A percentile compares a stretch with the other conserved stretches of the same genome.
phyloP scores from a whole-genome alignment of 2,888 invertebrate genomes.

The Calliopum simillimum region DNA sequence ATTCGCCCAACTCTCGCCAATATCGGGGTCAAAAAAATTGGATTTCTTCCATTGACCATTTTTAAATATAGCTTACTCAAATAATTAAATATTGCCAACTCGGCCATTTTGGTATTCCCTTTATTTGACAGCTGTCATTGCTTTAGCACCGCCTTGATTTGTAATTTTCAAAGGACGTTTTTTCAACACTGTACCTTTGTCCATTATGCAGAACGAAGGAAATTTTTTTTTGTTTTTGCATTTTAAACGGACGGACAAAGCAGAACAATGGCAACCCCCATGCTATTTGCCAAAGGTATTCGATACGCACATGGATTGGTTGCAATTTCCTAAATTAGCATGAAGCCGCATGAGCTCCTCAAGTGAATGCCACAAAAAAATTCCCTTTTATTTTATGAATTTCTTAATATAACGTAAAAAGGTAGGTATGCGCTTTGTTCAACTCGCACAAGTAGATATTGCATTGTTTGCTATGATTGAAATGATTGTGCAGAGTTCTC shows the following conservation, averaged over 20 bases:
- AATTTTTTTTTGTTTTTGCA: not conserved
- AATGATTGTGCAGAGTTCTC: not conserved
- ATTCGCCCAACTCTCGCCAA: too few relatives aligned
- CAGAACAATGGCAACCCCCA: not conserved
- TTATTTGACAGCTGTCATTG: slow-evolving; percentile 15
- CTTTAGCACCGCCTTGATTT: not conserved
- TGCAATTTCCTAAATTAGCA: slow-evolving; percentile 5
- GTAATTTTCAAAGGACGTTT: too few relatives aligned
- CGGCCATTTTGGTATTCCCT: not conserved
- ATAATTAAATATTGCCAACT: too few relatives aligned
- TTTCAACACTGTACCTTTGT: not conserved
- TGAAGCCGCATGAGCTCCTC: slow-evolving; percentile 16
- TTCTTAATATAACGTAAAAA: not conserved
- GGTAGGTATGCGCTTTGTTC: slow-evolving; percentile 13
- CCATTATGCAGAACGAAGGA: not conserved
- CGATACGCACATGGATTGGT: slow-evolving; percentile 7
- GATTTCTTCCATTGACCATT: too few relatives aligned
- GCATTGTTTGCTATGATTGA: too few relatives aligned
- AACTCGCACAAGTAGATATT: not conserved
- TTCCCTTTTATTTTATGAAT: slow-evolving; percentile 3
- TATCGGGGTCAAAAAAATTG: too few relatives aligned
- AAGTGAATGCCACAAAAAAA: not conserved
- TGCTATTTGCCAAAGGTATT: too few relatives aligned
- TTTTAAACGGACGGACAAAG: slow-evolving; percentile 1
- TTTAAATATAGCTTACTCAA: too few relatives aligned